phyloP scores from a whole-genome alignment of 2,113 vertebrate genomes.

The Cettia cetti region DNA sequence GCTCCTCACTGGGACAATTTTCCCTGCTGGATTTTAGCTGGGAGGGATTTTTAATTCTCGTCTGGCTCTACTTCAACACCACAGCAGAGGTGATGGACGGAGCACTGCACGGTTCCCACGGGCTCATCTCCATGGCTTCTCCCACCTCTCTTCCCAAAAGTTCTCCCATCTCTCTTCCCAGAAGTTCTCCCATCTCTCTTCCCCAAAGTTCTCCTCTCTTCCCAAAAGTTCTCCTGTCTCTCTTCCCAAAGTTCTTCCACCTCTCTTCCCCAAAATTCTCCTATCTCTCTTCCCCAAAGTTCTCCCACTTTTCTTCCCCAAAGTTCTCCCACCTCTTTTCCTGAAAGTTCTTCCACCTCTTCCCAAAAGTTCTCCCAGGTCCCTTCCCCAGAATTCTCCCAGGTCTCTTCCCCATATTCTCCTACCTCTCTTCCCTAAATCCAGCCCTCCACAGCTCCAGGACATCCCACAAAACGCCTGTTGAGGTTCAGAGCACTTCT shows the following conservation, averaged over 20 bases:
- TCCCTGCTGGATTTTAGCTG: background rate
- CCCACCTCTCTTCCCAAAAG: background rate
- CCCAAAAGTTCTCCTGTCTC: background rate
- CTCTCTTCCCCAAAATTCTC: background rate
- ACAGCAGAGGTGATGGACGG: rapidly evolving
- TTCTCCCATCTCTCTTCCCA: background rate
- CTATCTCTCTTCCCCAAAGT: background rate
- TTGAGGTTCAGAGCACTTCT: background rate
- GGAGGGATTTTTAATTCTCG: rapidly evolving
- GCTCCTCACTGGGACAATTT: too few species aligned
- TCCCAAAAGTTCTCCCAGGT: rapidly evolving
- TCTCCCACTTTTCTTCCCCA: background rate
- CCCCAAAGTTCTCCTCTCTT: background rate
- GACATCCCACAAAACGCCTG: background rate
- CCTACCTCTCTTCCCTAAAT: background rate
- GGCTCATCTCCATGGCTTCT: background rate
- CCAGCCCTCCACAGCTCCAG: background rate
- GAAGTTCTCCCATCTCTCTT: background rate
- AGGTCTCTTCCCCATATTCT: too few species aligned
- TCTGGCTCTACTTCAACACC: background rate
- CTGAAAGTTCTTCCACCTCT: background rate
- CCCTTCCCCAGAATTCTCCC: background rate
- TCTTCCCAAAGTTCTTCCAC: background rate
- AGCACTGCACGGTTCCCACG: rapidly evolving
- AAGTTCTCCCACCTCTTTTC: background rate